Evolutionary conservation across 2,113 vertebrate genomes (phyloP).

Genomic region (Prionailurus bengalensis): DNA sequence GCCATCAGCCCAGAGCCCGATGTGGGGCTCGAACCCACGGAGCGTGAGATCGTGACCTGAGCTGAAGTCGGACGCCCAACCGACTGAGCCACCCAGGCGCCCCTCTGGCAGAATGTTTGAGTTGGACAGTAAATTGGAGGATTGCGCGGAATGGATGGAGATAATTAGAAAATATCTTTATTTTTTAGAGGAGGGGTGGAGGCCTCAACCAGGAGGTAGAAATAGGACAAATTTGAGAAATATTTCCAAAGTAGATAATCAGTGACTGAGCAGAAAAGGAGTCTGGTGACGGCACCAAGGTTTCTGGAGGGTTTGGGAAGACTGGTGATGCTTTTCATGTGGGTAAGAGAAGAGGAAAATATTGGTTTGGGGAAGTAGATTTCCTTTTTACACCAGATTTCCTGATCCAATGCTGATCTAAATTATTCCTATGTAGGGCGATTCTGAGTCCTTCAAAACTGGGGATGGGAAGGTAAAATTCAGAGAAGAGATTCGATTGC

Average conservation of each 20-base stretch:
- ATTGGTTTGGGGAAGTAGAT: background rate
- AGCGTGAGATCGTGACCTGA: too few relatives aligned
- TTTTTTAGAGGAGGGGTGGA: background rate
- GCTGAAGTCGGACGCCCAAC: too few relatives aligned
- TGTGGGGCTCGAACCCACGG: too few relatives aligned
- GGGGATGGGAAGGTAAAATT: background rate
- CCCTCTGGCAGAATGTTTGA: background rate
- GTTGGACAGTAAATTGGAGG: background rate
- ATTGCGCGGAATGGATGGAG: background rate
- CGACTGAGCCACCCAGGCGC: too few relatives aligned
- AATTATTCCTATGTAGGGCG: constrained; percentile 3
- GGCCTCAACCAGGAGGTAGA: background rate
- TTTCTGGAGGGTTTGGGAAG: background rate
- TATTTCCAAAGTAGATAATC: background rate
- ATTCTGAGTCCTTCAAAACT: background rate
- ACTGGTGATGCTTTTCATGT: background rate
- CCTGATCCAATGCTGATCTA: background rate
- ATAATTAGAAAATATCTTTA: constrained; percentile 56
- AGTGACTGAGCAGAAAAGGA: background rate
- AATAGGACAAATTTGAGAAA: background rate
- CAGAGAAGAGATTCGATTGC: background rate
- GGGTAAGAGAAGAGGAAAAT: background rate
- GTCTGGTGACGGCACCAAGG: background rate
- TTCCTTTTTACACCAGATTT: background rate
- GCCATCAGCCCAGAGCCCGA: too few relatives aligned